phyloP scores from a whole-genome alignment of 2,113 vertebrate species.

The Sprattus sprattus region DNA sequence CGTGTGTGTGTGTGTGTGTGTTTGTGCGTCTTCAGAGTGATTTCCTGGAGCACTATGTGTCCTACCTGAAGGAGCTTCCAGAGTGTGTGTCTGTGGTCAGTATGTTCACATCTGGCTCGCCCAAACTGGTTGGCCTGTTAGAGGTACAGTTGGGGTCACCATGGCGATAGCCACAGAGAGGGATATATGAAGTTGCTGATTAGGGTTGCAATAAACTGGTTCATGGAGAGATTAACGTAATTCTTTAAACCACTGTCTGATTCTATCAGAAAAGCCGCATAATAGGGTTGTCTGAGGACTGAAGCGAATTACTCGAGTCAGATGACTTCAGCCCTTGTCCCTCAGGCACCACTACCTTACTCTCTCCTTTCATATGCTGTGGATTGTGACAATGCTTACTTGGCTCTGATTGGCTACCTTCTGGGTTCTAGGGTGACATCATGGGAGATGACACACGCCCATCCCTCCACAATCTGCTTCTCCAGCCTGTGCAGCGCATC shows the following conservation, averaged over 20 bases:
- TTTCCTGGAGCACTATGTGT: slow-evolving; percentile 92
- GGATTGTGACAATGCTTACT: neutral
- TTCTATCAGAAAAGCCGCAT: neutral
- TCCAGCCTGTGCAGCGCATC: slow-evolving; percentile 92
- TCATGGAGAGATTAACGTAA: neutral
- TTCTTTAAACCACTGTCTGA: neutral
- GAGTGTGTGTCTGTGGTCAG: slow-evolving; percentile 88
- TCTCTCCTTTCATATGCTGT: neutral
- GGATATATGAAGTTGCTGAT: neutral
- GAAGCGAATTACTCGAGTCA: neutral
- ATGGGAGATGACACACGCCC: slow-evolving; percentile 86
- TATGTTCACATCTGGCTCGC: slow-evolving; percentile 62
- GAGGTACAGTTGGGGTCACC: slow-evolving; percentile 60
- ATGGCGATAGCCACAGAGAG: neutral
- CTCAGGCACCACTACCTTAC: neutral
- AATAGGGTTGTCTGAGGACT: neutral
- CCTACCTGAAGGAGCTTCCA: slow-evolving; percentile 91
- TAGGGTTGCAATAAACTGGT: neutral
- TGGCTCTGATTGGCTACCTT: slow-evolving; percentile 26
- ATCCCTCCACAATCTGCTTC: slow-evolving; percentile 87
- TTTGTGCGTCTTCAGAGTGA: slow-evolving; percentile 77
- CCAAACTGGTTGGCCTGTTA: slow-evolving; percentile 57
- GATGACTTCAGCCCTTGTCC: neutral
- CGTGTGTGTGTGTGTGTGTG: neutral
- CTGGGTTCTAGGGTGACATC: slow-evolving; percentile 62